Percentiles rank a stretch among this genome's conserved stretches.
Evolutionary conservation across 2,113 vertebrate species (phyloP).

Genomic region (Odocoileus hemionus): DNA sequence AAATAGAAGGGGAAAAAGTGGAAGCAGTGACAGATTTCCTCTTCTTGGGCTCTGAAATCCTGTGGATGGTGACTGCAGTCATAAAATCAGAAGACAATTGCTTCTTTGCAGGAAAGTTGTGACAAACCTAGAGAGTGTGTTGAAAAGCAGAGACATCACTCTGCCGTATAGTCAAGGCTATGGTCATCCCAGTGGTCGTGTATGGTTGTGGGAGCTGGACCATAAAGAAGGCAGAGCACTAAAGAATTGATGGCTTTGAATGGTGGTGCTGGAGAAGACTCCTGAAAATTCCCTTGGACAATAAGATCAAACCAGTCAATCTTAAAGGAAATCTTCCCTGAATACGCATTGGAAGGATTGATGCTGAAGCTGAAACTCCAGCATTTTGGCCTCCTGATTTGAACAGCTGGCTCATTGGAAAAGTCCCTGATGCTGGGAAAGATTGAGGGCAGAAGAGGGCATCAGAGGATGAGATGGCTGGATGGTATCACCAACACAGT

Average conservation of each 20-base stretch:
- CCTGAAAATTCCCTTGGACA: background rate
- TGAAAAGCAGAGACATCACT: background rate
- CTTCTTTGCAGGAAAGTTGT: background rate
- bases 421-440: background rate
- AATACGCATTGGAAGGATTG: background rate
- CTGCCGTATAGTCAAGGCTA: background rate
- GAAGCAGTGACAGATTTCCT: background rate
- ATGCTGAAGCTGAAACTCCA: background rate
- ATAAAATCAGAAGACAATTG: background rate
- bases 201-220: background rate
- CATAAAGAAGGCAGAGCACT: background rate
- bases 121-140: background rate
- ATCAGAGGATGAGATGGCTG: background rate
- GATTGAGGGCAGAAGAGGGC: background rate
- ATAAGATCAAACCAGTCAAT: background rate
- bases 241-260: background rate
- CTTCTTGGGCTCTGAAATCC: background rate
- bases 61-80: background rate
- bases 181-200: background rate
- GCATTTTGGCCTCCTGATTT: background rate
- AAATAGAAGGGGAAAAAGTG: background rate
- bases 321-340: background rate
- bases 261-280: background rate
- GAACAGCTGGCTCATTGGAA: background rate
- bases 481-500: background rate